Conservation (phyloP, 2,113 vertebrate genomes). For the Dryoscopus gambensis region DNA sequence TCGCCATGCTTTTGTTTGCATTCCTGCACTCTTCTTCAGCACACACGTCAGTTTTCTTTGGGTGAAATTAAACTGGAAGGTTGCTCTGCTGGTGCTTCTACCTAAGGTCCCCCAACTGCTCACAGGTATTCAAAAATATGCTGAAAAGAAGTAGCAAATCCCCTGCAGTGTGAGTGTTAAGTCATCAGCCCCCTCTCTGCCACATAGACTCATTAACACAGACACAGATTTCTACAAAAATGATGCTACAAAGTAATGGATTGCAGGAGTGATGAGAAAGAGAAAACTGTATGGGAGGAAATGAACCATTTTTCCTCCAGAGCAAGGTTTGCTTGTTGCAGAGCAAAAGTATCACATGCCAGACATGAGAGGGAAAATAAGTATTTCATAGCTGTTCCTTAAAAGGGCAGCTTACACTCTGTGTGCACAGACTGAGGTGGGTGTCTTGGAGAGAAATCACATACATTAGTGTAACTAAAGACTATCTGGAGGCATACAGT, state of each 20-base stretch:
- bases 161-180: background rate
- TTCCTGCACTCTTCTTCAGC: background rate
- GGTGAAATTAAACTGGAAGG: background rate
- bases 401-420: background rate
- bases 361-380: background rate
- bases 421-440: background rate
- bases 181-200: background rate
- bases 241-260: background rate
- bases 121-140: background rate
- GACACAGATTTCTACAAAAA: background rate
- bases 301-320: background rate
- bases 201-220: rapidly evolving
- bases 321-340: background rate
- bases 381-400: background rate
- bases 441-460: background rate
- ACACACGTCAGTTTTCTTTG: background rate
- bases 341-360: background rate
- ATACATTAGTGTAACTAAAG: background rate
- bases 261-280: background rate
- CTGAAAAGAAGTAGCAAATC: background rate
- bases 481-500: background rate
- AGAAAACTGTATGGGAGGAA: background rate
- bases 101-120: background rate
- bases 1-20: rapidly evolving
- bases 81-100: background rate